Evolutionary conservation across 2,888 invertebrate genomes (phyloP).

Genomic region (Orthosia cruda): DNA sequence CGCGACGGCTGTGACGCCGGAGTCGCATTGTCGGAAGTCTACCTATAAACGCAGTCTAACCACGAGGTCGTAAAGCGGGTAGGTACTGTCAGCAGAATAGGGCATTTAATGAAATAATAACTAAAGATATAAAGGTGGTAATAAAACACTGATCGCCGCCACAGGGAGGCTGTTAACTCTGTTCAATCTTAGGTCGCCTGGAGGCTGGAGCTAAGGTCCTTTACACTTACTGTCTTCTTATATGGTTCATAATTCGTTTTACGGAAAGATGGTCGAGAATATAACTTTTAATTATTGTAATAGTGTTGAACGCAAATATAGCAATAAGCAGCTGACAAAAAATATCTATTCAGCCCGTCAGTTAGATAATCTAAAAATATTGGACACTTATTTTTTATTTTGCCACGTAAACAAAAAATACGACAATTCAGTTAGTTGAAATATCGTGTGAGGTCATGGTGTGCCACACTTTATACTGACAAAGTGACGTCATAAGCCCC

Average conservation of each 20-base stretch:
- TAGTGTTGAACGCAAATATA: not conserved
- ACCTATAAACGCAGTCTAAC: constrained; percentile 29
- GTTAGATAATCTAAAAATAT: too few species aligned
- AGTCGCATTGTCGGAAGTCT: too few species aligned
- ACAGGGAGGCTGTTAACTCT: constrained; percentile 26
- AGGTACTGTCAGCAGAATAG: constrained; percentile 44
- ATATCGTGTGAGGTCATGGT: too few species aligned
- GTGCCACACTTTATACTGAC: too few species aligned
- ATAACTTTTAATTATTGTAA: constrained; percentile 7
- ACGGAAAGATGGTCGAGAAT: not conserved
- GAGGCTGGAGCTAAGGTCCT: constrained; percentile 25
- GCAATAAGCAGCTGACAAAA: too few species aligned
- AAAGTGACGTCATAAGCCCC: too few species aligned
- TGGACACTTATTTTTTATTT: too few species aligned
- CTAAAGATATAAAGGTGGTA: constrained; percentile 54
- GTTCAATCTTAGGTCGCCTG: constrained; percentile 47
- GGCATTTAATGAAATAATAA: constrained; percentile 67
- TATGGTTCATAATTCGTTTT: constrained; percentile 25
- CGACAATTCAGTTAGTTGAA: too few species aligned
- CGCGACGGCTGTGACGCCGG: too few species aligned
- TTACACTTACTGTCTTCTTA: constrained; percentile 7
- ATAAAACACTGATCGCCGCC: constrained; percentile 59
- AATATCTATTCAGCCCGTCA: too few species aligned
- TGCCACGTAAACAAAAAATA: too few species aligned
- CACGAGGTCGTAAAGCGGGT: constrained; percentile 54